Evolutionary conservation across 2,113 vertebrate genomes (phyloP).

Genomic region (Corynorhinus townsendii): DNA sequence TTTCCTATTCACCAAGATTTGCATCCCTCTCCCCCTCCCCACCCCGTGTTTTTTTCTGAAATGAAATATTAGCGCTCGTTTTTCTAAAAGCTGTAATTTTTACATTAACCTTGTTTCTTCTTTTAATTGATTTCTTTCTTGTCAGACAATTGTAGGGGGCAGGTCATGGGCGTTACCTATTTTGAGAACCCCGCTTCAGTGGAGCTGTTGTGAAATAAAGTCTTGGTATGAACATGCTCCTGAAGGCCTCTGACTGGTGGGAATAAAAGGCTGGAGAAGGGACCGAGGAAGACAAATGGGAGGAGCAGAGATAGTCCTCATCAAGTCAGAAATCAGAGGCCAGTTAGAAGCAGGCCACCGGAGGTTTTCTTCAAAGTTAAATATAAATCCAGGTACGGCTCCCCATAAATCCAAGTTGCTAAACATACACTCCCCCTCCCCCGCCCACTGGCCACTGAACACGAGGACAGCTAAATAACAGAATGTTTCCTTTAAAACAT

Average conservation of each 20-base stretch:
- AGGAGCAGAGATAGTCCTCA: neutral
- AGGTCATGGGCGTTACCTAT: neutral
- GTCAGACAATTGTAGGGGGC: neutral
- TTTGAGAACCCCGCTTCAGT: conserved; percentile 8
- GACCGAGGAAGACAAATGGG: no score
- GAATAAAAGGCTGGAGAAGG: neutral
- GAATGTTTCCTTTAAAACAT: neutral
- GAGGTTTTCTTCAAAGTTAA: neutral
- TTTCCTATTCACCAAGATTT: neutral
- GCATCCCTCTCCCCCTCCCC: neutral
- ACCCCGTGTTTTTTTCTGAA: neutral
- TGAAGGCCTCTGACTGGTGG: neutral
- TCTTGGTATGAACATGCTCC: neutral
- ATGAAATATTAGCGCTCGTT: conserved; percentile 19
- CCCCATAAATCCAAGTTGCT: neutral
- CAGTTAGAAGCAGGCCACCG: neutral
- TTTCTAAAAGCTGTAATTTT: conserved; percentile 40
- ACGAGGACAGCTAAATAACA: neutral
- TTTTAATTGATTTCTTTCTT: conserved; percentile 34
- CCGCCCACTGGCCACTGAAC: neutral
- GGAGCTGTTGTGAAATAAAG: conserved; percentile 4
- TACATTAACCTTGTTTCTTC: conserved; percentile 36
- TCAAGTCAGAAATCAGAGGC: neutral
- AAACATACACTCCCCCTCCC: neutral
- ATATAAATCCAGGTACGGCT: neutral